Conservation (phyloP, 2,797 vertebrate genomes). For the Sebastes alutus region DNA sequence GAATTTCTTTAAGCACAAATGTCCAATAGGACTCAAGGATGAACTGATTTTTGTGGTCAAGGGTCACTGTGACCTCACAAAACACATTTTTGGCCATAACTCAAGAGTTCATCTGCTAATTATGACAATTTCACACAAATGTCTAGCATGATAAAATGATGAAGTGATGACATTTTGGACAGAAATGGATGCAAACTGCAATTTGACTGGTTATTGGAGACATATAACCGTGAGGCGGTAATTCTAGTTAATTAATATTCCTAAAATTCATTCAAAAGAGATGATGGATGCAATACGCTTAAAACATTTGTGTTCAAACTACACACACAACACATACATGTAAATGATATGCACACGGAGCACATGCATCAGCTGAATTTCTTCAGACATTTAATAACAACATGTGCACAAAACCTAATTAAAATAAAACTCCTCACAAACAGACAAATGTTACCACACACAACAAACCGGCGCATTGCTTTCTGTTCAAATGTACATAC, state of each 20-base stretch:
- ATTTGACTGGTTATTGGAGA: background rate
- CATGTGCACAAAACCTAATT: slow-evolving; percentile 42
- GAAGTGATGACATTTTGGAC: background rate
- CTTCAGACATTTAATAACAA: slow-evolving; percentile 33
- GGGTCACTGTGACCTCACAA: background rate
- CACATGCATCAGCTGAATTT: background rate
- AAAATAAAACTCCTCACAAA: slow-evolving; percentile 56
- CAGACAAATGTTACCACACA: slow-evolving; percentile 59
- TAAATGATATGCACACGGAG: background rate
- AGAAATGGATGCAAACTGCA: background rate
- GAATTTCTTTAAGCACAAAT: background rate
- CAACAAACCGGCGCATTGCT: slow-evolving; percentile 56
- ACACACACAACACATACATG: background rate
- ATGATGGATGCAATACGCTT: background rate
- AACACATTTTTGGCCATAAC: background rate
- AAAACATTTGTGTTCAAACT: background rate
- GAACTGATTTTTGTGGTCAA: background rate
- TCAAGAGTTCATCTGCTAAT: background rate
- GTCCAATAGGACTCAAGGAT: background rate
- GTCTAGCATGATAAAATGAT: rapidly evolving
- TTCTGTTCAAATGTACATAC: slow-evolving; percentile 71
- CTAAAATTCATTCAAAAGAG: background rate
- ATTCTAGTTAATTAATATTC: background rate
- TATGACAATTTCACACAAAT: background rate
- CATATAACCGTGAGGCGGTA: rapidly evolving